phyloP scores from a whole-genome alignment of 2,113 vertebrate genomes.

The Misgurnus mizolepis region DNA sequence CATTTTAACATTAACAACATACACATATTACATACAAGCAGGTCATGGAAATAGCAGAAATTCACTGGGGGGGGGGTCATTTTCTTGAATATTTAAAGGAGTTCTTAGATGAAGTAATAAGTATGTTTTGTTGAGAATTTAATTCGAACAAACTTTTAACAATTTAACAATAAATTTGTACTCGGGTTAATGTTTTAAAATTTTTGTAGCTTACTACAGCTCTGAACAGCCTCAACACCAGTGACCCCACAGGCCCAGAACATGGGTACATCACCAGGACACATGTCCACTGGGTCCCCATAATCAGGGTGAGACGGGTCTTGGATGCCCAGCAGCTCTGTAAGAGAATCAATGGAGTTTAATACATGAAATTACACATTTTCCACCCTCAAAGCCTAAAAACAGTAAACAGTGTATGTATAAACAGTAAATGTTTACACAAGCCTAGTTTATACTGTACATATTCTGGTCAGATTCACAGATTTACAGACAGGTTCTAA shows the following conservation, averaged over 20 bases:
- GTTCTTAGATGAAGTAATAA: no score
- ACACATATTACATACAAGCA: no score
- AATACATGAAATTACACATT: neutral
- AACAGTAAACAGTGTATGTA: neutral
- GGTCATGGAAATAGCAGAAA: no score
- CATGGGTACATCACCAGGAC: constrained; percentile 76
- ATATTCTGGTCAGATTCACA: neutral
- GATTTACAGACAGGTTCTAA: no score
- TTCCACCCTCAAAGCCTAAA: neutral
- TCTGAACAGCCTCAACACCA: constrained; percentile 77
- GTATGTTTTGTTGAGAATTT: no score
- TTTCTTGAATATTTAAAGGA: no score
- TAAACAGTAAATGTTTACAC: neutral
- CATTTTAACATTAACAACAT: no score
- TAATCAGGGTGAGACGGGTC: constrained; percentile 80
- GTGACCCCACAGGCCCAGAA: constrained; percentile 90
- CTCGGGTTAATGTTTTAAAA: no score
- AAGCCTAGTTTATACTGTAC: neutral
- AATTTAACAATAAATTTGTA: no score
- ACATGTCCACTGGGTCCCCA: constrained; percentile 70
- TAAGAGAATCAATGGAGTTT: constrained; percentile 15
- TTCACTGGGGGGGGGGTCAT: no score
- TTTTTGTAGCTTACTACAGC: constrained; percentile 72
- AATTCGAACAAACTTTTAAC: no score
- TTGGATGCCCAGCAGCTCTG: constrained; percentile 79